A percentile compares a stretch with the other conserved stretches of the same genome.
Evolutionary conservation across 2,797 vertebrate genomes (phyloP).

Genomic region (Crenuchus spilurus): DNA sequence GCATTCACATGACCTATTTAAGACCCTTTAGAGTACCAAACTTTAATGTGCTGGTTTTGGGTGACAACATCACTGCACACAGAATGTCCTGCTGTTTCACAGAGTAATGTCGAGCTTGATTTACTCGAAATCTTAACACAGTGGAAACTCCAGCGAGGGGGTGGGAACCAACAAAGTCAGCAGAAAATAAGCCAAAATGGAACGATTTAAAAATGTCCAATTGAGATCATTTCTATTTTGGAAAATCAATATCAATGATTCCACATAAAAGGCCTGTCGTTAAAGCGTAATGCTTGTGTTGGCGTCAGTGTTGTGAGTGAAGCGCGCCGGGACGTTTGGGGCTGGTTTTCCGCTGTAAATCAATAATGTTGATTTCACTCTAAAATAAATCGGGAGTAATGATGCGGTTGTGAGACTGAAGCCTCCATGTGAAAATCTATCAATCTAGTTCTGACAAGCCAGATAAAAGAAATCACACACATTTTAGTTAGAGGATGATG

Average conservation of each 20-base stretch:
- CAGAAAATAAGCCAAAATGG: slow-evolving; percentile 26
- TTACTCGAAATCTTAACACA: slow-evolving; percentile 41
- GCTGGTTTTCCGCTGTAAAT: slow-evolving; percentile 26
- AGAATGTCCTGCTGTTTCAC: background rate
- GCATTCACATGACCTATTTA: background rate
- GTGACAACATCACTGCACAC: background rate
- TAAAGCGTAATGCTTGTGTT: slow-evolving; percentile 43
- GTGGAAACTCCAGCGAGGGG: slow-evolving; percentile 30
- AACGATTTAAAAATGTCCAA: slow-evolving; percentile 37
- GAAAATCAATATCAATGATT: slow-evolving; percentile 52
- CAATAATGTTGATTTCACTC: slow-evolving; percentile 31
- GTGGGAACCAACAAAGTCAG: slow-evolving; percentile 33
- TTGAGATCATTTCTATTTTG: slow-evolving; percentile 52
- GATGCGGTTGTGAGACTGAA: slow-evolving; percentile 18
- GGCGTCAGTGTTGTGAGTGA: slow-evolving; percentile 20
- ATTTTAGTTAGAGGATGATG: too few relatives aligned
- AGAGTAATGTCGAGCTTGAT: slow-evolving; percentile 22
- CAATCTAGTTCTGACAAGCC: background rate
- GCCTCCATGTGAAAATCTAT: background rate
- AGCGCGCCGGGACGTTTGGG: slow-evolving; percentile 13
- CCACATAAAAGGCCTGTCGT: slow-evolving; percentile 46
- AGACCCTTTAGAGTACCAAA: background rate
- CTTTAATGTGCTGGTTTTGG: background rate
- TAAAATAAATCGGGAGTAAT: slow-evolving; percentile 26
- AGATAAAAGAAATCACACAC: too few relatives aligned